Evolutionary conservation across 2,797 vertebrate species (phyloP), one percentile per base, ranked within the genome.

Genomic region (Melanitta fusca): DNA sequence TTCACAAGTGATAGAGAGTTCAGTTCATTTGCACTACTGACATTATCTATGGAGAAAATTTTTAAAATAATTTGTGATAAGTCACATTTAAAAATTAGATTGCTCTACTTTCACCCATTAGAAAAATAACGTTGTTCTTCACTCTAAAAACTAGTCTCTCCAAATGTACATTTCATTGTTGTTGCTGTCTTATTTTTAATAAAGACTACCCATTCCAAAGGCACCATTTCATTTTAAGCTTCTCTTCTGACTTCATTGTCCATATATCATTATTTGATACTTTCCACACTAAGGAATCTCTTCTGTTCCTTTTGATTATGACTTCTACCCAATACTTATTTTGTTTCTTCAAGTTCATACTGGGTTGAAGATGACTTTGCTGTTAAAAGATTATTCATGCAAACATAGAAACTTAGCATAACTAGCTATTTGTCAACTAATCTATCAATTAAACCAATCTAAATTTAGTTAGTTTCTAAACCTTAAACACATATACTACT

Each of bases 21-120:
- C 13, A 34, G 39, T 68, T 89, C 17, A 41, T 61, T 74, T 61
- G 5, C 32, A 49, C 8, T 78, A 78, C 19, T 5, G 5, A 36
- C 38, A 41, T 41, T 38, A 65, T 53, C 17, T 57, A 5, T 19
- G 80, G 2, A 71, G 32, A 18, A 53, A 5, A 11, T 13, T 49
- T 39, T 57, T 54, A 80, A 85, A 91, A 85, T 47, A 80, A 49
- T 61, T 74, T 69, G 7, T 78, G 39, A 69, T 32, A 68, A 78
- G 80, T 61, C 0, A 0, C 2, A 2, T 5, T 64, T 21, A 64
- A 73, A 78, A 91, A 49, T 36, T 1, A 53, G 4, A 61, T 54
- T 65, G 38, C 9, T 90, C 66, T 68, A 41, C 75, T 80, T 86
- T 88, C 18, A 69, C 9, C 25, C 20, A 51, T 71, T 64, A 74